Conservation (phyloP, 2,113 vertebrate genomes). For the Pogona vitticeps region DNA sequence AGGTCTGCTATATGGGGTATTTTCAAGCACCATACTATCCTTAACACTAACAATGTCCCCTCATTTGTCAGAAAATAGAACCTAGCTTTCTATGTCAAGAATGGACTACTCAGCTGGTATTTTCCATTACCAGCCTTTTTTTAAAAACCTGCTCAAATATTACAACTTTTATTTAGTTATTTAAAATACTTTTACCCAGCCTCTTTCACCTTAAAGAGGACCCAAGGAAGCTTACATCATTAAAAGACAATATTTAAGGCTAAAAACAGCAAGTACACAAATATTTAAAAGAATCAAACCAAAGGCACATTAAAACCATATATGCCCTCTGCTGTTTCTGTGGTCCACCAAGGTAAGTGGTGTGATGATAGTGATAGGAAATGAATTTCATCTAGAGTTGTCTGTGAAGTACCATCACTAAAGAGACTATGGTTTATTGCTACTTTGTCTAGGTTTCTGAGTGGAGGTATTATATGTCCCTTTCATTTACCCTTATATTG, state of each 20-base stretch:
- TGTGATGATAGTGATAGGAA: not conserved
- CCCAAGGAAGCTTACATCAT: too few relatives aligned
- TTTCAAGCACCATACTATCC: not conserved
- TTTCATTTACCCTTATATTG: too few relatives aligned
- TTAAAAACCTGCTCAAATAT: too few relatives aligned
- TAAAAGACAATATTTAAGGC: too few relatives aligned
- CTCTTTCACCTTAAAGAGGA: too few relatives aligned
- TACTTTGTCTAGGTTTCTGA: not conserved
- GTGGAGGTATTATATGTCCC: not conserved
- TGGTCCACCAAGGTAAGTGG: too few relatives aligned
- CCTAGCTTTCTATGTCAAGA: not conserved
- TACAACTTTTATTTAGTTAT: too few relatives aligned
- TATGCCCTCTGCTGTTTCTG: not conserved
- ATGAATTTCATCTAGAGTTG: not conserved
- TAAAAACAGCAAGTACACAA: too few relatives aligned
- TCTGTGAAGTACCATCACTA: not conserved
- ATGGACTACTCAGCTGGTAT: not conserved
- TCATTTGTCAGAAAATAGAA: not conserved
- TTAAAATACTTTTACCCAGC: too few relatives aligned
- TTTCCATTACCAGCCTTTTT: not conserved
- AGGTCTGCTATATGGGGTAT: not conserved
- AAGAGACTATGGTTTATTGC: not conserved
- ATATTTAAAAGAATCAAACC: too few relatives aligned
- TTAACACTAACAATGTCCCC: not conserved
- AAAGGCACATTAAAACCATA: too few relatives aligned